A percentile compares a stretch with the other conserved stretches of the same genome.
phyloP scores from a whole-genome alignment of 2,797 vertebrate genomes.

The Rhynchotus rufescens region DNA sequence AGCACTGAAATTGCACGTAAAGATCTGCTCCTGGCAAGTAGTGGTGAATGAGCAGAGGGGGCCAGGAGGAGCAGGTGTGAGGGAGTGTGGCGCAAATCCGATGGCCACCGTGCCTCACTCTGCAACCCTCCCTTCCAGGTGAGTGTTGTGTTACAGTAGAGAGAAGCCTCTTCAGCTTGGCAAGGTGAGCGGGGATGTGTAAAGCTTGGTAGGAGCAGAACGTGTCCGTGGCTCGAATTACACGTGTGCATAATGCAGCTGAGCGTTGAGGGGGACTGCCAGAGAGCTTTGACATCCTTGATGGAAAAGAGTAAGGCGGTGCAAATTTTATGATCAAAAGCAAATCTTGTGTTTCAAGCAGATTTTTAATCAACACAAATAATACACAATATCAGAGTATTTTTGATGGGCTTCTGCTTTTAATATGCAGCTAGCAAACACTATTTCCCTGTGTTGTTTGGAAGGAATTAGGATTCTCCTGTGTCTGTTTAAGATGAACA shows the following conservation, averaged over 20 bases:
- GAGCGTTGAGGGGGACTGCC: background rate
- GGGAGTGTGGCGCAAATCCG: background rate
- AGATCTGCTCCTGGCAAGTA: background rate
- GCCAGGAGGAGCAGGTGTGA: background rate
- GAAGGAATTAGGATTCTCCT: background rate
- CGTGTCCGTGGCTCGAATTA: background rate
- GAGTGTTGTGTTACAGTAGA: background rate
- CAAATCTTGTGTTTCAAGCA: background rate
- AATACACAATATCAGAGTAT: background rate
- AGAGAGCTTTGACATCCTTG: background rate
- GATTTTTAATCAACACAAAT: background rate
- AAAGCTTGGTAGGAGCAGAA: background rate
- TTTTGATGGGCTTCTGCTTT: conserved; percentile 3
- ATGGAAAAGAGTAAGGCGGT: background rate
- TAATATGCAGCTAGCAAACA: background rate
- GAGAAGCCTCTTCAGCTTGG: background rate
- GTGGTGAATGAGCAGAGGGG: background rate
- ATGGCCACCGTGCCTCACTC: background rate
- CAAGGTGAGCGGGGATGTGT: background rate
- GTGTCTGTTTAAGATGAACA: background rate
- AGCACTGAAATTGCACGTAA: background rate
- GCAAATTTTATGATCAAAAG: background rate
- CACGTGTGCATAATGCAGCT: background rate
- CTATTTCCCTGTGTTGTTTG: rapidly evolving
- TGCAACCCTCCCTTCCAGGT: background rate